A percentile compares a stretch with the other conserved stretches of the same genome.
phyloP scores from a whole-genome alignment of 2,113 vertebrate genomes.

The Cyanistes caeruleus region DNA sequence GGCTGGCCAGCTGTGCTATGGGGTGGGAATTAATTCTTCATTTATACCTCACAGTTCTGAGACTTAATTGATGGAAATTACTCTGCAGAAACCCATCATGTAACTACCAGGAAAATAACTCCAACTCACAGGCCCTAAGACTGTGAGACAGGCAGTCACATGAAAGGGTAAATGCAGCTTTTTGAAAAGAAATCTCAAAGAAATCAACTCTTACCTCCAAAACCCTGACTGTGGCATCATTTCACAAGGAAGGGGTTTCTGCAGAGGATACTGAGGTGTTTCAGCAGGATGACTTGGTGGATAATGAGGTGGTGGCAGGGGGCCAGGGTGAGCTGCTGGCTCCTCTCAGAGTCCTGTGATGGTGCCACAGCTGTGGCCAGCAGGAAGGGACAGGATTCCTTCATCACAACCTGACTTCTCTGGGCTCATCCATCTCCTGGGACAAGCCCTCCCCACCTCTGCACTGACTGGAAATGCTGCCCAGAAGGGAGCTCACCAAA shows the following conservation, averaged over 20 bases:
- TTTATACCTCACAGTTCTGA: not conserved
- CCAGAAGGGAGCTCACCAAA: not conserved
- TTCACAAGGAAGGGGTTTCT: not conserved
- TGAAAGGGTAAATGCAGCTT: not conserved
- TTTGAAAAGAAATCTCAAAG: not conserved
- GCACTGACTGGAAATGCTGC: not conserved
- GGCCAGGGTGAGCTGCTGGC: not conserved
- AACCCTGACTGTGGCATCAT: not conserved
- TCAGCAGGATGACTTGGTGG: not conserved
- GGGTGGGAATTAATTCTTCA: not conserved
- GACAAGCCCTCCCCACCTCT: not conserved
- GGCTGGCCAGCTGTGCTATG: not conserved
- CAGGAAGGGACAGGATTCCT: not conserved
- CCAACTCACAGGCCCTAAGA: not conserved
- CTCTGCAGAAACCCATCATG: not conserved
- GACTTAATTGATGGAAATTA: not conserved
- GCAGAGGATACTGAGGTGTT: not conserved
- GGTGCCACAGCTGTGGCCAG: not conserved
- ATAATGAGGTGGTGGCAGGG: not conserved
- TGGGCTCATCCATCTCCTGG: not conserved
- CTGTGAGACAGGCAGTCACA: not conserved
- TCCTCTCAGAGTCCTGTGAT: accelerated
- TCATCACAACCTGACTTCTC: not conserved
- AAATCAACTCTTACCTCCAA: not conserved
- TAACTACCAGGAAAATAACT: not conserved